Percentiles rank a stretch among this genome's conserved stretches.
Conservation (phyloP, 2,797 vertebrate species). For the Amazonetta brasiliensis region DNA sequence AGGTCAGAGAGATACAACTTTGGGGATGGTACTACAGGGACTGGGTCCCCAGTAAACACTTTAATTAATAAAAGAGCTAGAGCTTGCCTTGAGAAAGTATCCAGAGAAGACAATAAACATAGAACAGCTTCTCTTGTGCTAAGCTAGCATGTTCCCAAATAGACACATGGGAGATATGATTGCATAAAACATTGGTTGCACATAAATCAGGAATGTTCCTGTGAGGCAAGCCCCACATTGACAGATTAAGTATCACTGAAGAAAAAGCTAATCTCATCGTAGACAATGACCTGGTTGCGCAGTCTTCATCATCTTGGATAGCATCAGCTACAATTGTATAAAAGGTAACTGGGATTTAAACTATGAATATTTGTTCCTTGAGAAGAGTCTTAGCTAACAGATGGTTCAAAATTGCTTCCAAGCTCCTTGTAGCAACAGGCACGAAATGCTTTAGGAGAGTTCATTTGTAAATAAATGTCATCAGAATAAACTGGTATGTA, state of each 20-base stretch:
- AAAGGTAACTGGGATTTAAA: neutral
- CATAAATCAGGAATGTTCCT: neutral
- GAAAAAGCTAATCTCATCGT: neutral
- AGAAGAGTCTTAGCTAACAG: neutral
- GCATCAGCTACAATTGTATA: neutral
- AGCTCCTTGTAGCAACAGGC: neutral
- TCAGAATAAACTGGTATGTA: neutral
- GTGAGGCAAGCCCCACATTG: neutral
- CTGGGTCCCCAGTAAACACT: neutral
- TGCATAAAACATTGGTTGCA: neutral
- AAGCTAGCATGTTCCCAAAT: neutral
- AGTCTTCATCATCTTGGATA: neutral
- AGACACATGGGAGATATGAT: neutral
- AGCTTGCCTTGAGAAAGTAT: neutral
- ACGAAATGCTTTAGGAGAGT: neutral
- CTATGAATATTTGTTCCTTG: neutral
- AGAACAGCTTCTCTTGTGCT: neutral
- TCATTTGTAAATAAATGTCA: neutral
- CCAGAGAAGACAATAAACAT: neutral
- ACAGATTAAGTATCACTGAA: neutral
- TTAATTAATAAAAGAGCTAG: neutral
- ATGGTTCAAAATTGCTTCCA: neutral
- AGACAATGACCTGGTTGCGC: neutral
- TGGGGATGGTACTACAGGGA: neutral
- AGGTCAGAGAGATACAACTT: neutral